Conservation (phyloP, 2,113 vertebrate species). For the Chamaetylas fuelleborni region DNA sequence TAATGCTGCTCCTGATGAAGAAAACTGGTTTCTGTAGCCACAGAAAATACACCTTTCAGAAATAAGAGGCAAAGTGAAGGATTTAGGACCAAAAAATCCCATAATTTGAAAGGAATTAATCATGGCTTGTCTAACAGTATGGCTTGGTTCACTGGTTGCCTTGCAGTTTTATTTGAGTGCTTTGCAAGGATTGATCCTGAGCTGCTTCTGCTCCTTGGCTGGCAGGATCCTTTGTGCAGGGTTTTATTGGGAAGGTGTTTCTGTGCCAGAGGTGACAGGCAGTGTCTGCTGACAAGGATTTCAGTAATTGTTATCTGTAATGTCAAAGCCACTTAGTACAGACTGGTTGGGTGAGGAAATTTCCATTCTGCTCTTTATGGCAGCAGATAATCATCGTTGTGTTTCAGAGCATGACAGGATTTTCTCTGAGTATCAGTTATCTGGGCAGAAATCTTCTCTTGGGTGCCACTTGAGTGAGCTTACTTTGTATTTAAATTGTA, state of each 20-base stretch:
- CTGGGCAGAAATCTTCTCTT: neutral
- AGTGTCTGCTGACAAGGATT: neutral
- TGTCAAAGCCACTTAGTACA: neutral
- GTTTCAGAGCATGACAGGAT: neutral
- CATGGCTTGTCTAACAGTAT: neutral
- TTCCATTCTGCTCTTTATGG: neutral
- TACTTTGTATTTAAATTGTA: neutral
- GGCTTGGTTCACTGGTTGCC: neutral
- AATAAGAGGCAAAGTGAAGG: neutral
- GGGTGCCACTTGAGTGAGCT: neutral
- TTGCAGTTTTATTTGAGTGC: neutral
- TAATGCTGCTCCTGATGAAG: neutral
- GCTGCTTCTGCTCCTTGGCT: neutral
- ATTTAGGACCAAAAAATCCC: rapidly evolving
- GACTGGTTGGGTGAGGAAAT: neutral
- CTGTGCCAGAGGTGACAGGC: neutral
- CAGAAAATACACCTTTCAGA: neutral
- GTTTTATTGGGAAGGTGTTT: neutral
- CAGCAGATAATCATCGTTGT: neutral
- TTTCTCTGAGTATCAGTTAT: neutral
- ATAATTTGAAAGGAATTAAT: neutral
- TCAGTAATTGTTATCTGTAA: neutral
- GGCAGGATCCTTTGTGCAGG: neutral
- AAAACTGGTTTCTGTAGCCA: neutral
- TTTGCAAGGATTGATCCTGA: neutral